A percentile compares a stretch with the other conserved stretches of the same genome.
These are phyloP conservation scores for Apaloderma vittatum DNA, from an alignment of 2,113 vertebrate species.

Conservation along the genomic window DNA sequence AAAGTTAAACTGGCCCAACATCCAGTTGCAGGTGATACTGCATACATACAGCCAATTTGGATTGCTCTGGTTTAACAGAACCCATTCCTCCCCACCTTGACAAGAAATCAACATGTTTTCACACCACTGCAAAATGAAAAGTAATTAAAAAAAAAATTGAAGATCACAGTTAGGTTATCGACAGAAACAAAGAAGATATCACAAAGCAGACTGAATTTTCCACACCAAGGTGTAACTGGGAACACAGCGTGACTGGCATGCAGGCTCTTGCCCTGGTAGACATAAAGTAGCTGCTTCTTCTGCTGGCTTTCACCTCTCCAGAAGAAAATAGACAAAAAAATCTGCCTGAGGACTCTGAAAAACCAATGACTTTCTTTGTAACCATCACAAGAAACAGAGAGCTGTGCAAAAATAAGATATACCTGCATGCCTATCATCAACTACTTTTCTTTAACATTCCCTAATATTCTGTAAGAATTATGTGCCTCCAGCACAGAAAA, in stretches of 20 bases:
- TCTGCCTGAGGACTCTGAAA: neutral
- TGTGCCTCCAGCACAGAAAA: neutral
- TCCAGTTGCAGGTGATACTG: too few species aligned
- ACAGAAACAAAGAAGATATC: too few species aligned
- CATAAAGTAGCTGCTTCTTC: neutral
- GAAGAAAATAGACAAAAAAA: neutral
- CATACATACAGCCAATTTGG: too few species aligned
- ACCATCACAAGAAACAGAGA: neutral
- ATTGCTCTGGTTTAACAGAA: too few species aligned
- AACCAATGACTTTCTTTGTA: neutral
- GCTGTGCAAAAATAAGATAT: neutral
- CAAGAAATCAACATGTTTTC: too few species aligned
- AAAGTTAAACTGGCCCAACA: neutral
- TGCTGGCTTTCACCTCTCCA: neutral
- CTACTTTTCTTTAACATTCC: neutral
- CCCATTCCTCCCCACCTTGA: too few species aligned
- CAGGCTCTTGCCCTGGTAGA: neutral
- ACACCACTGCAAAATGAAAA: too few species aligned
- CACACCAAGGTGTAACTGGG: too few species aligned
- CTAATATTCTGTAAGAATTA: neutral
- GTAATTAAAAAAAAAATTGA: too few species aligned
- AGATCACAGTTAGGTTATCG: too few species aligned
- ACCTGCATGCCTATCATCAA: neutral
- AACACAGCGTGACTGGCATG: too few species aligned
- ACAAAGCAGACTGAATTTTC: too few species aligned